Evolutionary conservation across 2,113 vertebrate species (phyloP).

Genomic region (Irena cyanogastra): DNA sequence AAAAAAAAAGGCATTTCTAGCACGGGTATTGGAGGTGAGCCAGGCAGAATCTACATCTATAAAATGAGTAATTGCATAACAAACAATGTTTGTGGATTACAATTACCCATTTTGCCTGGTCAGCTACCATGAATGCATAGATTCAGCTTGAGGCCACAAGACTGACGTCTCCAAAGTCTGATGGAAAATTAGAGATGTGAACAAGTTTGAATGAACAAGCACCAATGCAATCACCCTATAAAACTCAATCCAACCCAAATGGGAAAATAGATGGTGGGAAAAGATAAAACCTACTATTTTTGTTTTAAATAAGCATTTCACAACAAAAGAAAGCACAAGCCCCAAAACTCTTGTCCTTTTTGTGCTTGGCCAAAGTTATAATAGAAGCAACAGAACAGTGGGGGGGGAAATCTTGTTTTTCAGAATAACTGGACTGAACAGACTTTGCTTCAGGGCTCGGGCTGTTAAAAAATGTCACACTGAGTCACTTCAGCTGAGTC

Average conservation of each 20-base stretch:
- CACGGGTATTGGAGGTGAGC: neutral
- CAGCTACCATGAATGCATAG: neutral
- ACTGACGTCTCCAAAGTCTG: neutral
- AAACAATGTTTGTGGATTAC: neutral
- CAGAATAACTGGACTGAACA: neutral
- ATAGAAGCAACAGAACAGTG: neutral
- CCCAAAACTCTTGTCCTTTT: neutral
- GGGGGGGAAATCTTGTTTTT: neutral
- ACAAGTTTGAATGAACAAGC: neutral
- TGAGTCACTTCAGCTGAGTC: neutral
- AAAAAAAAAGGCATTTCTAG: neutral
- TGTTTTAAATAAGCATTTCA: slow-evolving; percentile 15
- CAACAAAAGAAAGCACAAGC: neutral
- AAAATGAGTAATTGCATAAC: neutral
- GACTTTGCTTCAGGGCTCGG: neutral
- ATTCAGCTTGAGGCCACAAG: neutral
- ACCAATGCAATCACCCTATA: neutral
- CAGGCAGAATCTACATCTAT: neutral
- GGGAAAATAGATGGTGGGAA: neutral
- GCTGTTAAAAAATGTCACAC: neutral
- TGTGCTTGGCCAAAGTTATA: neutral
- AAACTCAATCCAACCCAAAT: neutral
- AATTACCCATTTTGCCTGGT: neutral
- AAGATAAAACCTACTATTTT: neutral
- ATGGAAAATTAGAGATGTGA: neutral